Conservation (phyloP, 2,113 vertebrate genomes). For the Sinosuthora webbiana region DNA sequence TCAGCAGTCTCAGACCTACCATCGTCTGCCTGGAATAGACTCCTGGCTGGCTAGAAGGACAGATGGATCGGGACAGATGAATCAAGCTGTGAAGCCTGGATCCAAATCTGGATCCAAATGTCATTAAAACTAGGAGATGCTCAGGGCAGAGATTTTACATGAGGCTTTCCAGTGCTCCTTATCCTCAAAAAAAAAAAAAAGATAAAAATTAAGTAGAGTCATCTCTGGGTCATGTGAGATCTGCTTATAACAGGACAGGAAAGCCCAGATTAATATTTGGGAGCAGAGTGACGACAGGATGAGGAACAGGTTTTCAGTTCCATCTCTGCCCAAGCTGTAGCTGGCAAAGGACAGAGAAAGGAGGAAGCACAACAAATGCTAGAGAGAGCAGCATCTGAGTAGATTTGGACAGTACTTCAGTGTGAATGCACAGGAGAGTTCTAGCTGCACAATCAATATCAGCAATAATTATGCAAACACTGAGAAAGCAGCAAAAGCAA, state of each 20-base stretch:
- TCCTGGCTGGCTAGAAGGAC: constrained; percentile 56
- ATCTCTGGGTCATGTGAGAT: neutral
- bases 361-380: neutral
- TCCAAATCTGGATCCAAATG: constrained; percentile 50
- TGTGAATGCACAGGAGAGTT: neutral
- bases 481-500: constrained; percentile 24
- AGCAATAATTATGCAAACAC: constrained; percentile 35
- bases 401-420: neutral
- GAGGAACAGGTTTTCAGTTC: neutral
- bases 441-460: constrained; percentile 4
- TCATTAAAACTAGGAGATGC: constrained; percentile 15
- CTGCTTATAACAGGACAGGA: neutral
- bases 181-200: neutral
- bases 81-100: constrained; percentile 60
- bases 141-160: constrained; percentile 25
- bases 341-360: neutral
- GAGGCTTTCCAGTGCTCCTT: neutral
- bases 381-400: neutral
- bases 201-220: neutral
- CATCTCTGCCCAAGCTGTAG: neutral
- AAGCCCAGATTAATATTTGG: neutral
- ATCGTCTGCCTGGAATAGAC: constrained; percentile 33
- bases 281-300: neutral
- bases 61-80: constrained; percentile 58
- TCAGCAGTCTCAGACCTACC: constrained; percentile 42